Evolutionary conservation across 2,888 invertebrate species (phyloP).

Genomic region (Crossocerus cetratus): DNA sequence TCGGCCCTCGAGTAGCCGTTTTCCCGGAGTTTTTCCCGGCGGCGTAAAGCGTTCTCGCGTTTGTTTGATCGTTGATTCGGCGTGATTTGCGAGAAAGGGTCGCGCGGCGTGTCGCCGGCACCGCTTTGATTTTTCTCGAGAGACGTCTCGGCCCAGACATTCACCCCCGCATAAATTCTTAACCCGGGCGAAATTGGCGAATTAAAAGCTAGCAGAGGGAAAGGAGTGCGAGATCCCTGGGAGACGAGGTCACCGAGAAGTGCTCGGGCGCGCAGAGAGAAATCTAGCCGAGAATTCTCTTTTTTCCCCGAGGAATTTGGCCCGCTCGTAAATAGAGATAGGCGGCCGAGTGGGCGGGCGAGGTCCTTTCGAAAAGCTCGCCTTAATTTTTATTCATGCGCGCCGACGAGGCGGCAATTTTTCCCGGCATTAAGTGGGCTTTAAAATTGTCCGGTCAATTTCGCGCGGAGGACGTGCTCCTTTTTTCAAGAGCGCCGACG

Average conservation of each 20-base stretch:
- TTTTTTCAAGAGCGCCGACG: conserved; percentile 70
- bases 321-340: conserved; percentile 51
- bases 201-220: conserved; percentile 71
- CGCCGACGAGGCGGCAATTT: conserved; percentile 75
- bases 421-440: conserved; percentile 75
- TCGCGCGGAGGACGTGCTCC: conserved; percentile 73
- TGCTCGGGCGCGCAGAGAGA: conserved; percentile 16
- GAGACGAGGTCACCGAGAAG: conserved; percentile 35
- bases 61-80: conserved; percentile 76
- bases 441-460: conserved; percentile 77
- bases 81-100: conserved; percentile 73
- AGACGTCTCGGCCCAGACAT: conserved; percentile 67
- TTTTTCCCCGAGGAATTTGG: conserved; percentile 16
- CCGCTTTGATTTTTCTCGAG: conserved; percentile 75
- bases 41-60: conserved; percentile 55
- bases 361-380: conserved; percentile 15
- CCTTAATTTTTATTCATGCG: conserved; percentile 76
- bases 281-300: conserved; percentile 12
- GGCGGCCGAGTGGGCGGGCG: no score
- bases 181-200: conserved; percentile 75
- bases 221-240: conserved; percentile 5
- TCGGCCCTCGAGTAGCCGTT: background rate
- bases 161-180: conserved; percentile 75
- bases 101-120: conserved; percentile 35
- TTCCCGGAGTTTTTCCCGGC: conserved; percentile 18